These are phyloP conservation scores for Tamias sibiricus DNA, from an alignment of 2,113 vertebrate genomes.

Conservation along the genomic window DNA sequence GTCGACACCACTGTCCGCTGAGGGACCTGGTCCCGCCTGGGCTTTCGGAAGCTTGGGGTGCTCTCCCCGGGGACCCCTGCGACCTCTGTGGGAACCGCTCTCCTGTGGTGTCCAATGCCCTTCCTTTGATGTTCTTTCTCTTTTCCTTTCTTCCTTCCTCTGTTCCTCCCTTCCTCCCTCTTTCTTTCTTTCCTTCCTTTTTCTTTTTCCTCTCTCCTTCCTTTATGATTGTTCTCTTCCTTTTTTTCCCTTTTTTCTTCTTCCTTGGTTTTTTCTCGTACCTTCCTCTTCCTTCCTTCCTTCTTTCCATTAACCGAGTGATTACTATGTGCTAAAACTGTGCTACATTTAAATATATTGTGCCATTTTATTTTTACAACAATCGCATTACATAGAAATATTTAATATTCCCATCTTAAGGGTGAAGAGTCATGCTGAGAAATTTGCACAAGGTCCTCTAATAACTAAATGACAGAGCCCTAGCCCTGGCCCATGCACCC, in stretches of 20 bases:
- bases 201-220: neutral
- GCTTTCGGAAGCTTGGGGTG: neutral
- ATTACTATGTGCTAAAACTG: neutral
- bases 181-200: no score
- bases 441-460: neutral
- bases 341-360: neutral
- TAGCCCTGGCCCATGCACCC: no score
- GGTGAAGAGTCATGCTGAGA: neutral
- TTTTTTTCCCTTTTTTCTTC: no score
- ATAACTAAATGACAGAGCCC: neutral
- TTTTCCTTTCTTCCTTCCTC: fast-evolving
- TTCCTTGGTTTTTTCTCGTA: no score
- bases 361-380: neutral
- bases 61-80: fast-evolving
- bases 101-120: fast-evolving
- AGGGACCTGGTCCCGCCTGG: neutral
- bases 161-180: neutral
- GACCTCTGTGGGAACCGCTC: neutral
- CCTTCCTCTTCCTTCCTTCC: fast-evolving
- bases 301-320: neutral
- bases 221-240: neutral
- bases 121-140: neutral
- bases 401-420: neutral
- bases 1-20: neutral
- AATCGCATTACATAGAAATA: neutral